Evolutionary conservation across 2,113 vertebrate species (phyloP).

Genomic region (Myotis davidii): DNA sequence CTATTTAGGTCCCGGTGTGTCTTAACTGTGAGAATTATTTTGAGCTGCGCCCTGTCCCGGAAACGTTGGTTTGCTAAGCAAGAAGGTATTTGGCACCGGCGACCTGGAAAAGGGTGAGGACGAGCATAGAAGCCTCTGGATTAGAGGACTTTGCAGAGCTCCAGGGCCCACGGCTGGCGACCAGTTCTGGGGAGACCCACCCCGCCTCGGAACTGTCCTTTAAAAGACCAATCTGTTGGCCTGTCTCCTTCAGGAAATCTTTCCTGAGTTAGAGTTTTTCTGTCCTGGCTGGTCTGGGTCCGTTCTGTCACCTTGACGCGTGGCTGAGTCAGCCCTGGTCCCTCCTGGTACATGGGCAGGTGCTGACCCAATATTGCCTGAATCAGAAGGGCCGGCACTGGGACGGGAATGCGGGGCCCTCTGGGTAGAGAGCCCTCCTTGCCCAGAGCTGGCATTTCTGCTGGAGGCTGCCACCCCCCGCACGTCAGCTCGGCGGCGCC

Average conservation of each 20-base stretch:
- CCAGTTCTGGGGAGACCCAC: neutral
- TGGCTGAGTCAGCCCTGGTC: neutral
- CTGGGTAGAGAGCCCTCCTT: neutral
- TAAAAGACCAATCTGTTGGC: neutral
- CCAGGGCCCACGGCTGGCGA: neutral
- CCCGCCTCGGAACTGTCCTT: neutral
- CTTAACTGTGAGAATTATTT: constrained; percentile 72
- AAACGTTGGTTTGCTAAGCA: constrained; percentile 59
- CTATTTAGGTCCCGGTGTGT: constrained; percentile 70
- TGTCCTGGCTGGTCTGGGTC: neutral
- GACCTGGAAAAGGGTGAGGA: constrained; percentile 22
- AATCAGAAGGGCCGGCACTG: neutral
- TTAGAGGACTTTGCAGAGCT: constrained; percentile 35
- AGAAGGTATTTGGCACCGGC: constrained; percentile 54
- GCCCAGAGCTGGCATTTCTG: neutral
- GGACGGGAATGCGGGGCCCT: neutral
- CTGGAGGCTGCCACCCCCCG: neutral
- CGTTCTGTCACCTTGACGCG: neutral
- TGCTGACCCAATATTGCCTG: neutral
- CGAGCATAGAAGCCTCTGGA: neutral
- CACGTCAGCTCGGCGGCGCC: neutral
- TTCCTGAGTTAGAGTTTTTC: neutral
- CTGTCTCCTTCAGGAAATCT: constrained; percentile 40
- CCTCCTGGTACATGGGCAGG: neutral
- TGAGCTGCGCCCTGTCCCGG: constrained; percentile 57